Conservation (phyloP, 2,888 invertebrate species). For the Andrena minutula region DNA sequence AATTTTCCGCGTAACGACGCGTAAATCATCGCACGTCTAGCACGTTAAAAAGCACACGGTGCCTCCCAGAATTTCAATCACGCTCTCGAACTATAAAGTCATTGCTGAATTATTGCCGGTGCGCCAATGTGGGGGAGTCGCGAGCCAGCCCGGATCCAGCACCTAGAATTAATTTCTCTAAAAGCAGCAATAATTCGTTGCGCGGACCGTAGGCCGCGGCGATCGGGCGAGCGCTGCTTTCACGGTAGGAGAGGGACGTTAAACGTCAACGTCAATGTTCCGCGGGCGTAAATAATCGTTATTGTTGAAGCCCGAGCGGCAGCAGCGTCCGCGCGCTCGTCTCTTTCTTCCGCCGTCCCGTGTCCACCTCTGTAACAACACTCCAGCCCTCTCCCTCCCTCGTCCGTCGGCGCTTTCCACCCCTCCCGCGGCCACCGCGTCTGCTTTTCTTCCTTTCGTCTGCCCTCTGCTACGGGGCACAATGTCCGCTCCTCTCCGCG, state of each 20-base stretch:
- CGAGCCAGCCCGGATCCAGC: constrained; percentile 49
- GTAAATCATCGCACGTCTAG: constrained; percentile 35
- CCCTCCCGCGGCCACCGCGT: background rate
- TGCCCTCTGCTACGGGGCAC: constrained; percentile 17
- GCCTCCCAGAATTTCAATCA: constrained; percentile 57
- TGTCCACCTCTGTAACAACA: background rate
- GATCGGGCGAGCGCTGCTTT: constrained; percentile 60
- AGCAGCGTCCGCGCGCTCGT: constrained; percentile 46
- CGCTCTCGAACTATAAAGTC: constrained; percentile 53
- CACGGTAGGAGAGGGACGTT: constrained; percentile 75
- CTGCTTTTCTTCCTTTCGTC: constrained; percentile 23
- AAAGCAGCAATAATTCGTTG: constrained; percentile 61
- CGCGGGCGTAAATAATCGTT: constrained; percentile 81
- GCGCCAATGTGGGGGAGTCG: constrained; percentile 21
- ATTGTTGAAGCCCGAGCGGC: constrained; percentile 78
- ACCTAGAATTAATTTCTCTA: constrained; percentile 68
- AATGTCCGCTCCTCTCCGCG: constrained; percentile 36
- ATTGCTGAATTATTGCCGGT: constrained; percentile 50
- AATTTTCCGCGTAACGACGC: constrained; percentile 19
- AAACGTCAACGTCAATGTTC: constrained; percentile 82
- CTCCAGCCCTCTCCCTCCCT: background rate
- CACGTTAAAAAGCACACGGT: constrained; percentile 16
- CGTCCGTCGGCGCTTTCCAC: background rate
- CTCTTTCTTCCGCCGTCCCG: constrained; percentile 15
- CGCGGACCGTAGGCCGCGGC: constrained; percentile 45